Evolutionary conservation across 1,140 invertebrate genomes (phyloP).

Genomic region (Vanessa tameamea): DNA sequence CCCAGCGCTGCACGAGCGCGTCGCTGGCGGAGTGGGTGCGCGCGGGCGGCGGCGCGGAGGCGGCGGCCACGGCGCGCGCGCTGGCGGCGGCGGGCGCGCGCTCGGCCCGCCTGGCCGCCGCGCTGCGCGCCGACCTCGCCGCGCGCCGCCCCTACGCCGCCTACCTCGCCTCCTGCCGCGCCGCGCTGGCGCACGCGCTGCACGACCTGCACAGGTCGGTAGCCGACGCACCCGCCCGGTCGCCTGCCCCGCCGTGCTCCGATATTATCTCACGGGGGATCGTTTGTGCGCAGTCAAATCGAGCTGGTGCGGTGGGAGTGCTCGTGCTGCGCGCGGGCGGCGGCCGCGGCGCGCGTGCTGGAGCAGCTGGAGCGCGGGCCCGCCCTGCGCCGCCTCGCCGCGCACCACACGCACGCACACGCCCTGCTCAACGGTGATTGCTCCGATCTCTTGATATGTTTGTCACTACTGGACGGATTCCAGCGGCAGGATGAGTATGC

Average conservation of each 20-base stretch:
- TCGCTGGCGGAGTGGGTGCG: constrained; percentile 63
- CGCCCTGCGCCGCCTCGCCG: constrained; percentile 57
- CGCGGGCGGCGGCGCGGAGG: constrained; percentile 49
- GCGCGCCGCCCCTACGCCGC: constrained; percentile 83
- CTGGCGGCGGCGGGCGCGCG: constrained; percentile 43
- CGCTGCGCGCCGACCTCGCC: constrained; percentile 63
- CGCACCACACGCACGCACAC: constrained; percentile 50
- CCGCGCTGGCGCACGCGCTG: constrained; percentile 84
- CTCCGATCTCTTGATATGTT: not conserved
- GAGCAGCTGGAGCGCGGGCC: constrained; percentile 68
- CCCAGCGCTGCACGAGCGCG: constrained; percentile 58
- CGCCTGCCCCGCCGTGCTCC: no score
- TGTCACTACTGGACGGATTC: no score
- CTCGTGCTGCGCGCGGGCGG: constrained; percentile 50
- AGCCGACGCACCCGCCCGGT: not conserved
- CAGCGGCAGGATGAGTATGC: no score
- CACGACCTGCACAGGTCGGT: constrained; percentile 83
- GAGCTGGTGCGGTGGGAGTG: constrained; percentile 55
- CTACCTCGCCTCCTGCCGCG: constrained; percentile 87
- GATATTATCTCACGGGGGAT: not conserved
- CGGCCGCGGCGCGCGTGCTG: constrained; percentile 65
- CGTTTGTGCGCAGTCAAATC: constrained; percentile 11
- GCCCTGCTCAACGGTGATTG: constrained; percentile 41
- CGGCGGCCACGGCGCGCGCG: constrained; percentile 54
- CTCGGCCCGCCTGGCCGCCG: constrained; percentile 52